phyloP scores from a whole-genome alignment of 2,888 invertebrate genomes.

The Sericinus montela region DNA sequence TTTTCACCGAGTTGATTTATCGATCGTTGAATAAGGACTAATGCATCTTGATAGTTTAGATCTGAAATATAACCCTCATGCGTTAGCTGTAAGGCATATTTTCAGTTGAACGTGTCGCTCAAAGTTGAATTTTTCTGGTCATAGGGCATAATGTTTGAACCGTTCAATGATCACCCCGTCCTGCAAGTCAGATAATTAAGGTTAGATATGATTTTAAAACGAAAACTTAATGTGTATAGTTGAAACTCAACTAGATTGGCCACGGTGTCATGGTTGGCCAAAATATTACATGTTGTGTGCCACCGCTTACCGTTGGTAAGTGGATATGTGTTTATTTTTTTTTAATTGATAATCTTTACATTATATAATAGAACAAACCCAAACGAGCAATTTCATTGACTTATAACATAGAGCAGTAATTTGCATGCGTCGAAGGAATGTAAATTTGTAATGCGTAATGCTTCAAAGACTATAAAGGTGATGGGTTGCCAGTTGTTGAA shows the following conservation, averaged over 20 bases:
- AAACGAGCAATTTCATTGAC: neutral
- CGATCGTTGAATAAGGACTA: too few species aligned
- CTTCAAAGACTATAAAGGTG: neutral
- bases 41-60: too few species aligned
- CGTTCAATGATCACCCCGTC: constrained; percentile 42
- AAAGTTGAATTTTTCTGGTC: constrained; percentile 12
- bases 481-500: neutral
- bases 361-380: constrained; percentile 5
- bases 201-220: constrained; percentile 64
- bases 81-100: too few species aligned
- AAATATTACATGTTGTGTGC: neutral
- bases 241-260: constrained; percentile 15
- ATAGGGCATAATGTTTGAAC: constrained; percentile 1
- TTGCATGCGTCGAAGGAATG: neutral
- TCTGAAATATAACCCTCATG: too few species aligned
- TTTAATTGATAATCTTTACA: neutral
- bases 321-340: neutral
- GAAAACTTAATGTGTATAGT: constrained; percentile 33
- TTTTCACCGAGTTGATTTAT: too few species aligned
- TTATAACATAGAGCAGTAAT: neutral
- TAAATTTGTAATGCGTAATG: neutral
- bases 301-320: constrained; percentile 7
- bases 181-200: constrained; percentile 48
- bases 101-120: neutral
- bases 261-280: neutral